Conservation (phyloP, 2,797 vertebrate species). For the Esox masquinongy region DNA sequence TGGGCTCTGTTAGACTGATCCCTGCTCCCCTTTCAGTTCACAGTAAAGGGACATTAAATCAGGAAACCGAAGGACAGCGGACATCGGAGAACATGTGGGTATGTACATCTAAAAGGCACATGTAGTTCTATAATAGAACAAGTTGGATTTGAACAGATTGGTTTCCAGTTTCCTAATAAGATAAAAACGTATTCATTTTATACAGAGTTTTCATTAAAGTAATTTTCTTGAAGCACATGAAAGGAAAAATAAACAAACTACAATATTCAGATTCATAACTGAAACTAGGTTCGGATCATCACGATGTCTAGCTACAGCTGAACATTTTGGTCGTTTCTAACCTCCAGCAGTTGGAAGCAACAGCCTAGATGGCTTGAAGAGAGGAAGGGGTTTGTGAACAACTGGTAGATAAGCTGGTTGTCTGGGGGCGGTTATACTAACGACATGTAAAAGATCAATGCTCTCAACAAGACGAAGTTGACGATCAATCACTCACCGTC, state of each 20-base stretch:
- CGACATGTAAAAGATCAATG: neutral
- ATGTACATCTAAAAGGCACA: neutral
- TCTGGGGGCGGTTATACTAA: neutral
- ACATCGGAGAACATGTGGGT: constrained; percentile 1
- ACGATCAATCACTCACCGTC: constrained; percentile 62
- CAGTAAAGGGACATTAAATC: constrained; percentile 64
- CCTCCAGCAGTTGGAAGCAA: too few relatives aligned
- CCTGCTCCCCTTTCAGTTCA: constrained; percentile 65
- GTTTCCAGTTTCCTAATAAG: neutral
- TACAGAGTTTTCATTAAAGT: too few relatives aligned
- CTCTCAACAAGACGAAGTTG: neutral
- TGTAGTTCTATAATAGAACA: neutral
- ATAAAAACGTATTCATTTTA: too few relatives aligned
- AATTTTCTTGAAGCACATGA: too few relatives aligned
- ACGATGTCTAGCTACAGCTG: too few relatives aligned
- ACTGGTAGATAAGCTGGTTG: too few relatives aligned
- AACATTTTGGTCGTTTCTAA: too few relatives aligned
- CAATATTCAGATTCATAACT: too few relatives aligned
- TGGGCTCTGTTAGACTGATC: constrained; percentile 39
- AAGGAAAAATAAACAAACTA: too few relatives aligned
- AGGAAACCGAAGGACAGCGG: constrained; percentile 35
- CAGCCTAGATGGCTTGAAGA: too few relatives aligned
- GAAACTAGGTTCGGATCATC: too few relatives aligned
- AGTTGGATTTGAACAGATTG: neutral
- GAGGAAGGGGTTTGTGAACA: too few relatives aligned